Base-by-base conservation (phyloP, 2,113 vertebrate genomes). In the Leptobrachium leishanense region DNA sequence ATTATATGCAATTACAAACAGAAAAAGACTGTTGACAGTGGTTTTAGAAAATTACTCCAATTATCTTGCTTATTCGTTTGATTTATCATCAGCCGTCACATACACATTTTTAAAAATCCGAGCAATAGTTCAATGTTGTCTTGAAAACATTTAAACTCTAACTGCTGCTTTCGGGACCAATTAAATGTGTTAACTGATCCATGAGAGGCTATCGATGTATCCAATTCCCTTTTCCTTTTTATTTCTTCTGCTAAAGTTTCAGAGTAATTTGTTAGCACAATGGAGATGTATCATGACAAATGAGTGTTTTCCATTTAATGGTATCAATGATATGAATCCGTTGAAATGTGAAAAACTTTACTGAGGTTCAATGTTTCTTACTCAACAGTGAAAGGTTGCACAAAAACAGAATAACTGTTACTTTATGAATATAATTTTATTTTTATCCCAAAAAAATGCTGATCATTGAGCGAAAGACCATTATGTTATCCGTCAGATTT, bases 101-200 rank as follows among this genome's bases (percentile, higher is more conserved):
- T 81, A 81, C 71, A 81, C 53, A 68, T 70, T 81, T 76, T 74
- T 41, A 74, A 46, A 80, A 31, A 84, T 59, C 50, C 73, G 1
- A 84, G 82, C 54, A 79, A 81, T 76, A 76, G 78, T 81, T 81
- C 78, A 81, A 31, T 74, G 65, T 81, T 81, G 50, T 40, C 78
- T 81, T 74, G 78, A 81, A 74, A 68, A 80, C 74, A 72, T 67
- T 81, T 81, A 81, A 81, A 81, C 78, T 81, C 78, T 74, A 44
- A 68, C 65, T 81, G 53, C 78, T 59, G 78, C 78, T 81, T 81
- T 68, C 74, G 78, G 78, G 78, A 74, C 78, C 71, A 81, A 81
- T 81, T 81, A 81, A 81, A 81, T 74, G 71, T 74, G 78, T 81
- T 81, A 81, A 81, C 71, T 81, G 78, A 81, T 55, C 78, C 78